Evolutionary conservation across 1,140 invertebrate species (phyloP).

Genomic region (Drepana arcuata): DNA sequence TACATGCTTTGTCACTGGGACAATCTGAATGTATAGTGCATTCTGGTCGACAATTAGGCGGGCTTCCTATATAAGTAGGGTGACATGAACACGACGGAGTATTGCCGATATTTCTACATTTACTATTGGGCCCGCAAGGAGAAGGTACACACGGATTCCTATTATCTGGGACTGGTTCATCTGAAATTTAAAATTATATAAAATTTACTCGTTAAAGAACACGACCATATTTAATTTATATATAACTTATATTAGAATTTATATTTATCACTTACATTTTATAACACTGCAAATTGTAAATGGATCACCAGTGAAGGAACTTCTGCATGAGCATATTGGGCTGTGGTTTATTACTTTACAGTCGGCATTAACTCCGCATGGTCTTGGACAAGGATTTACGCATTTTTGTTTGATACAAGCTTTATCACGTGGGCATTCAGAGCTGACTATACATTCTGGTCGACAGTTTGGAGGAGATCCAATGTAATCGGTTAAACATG

Average conservation of each 20-base stretch:
- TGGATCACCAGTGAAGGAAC: slow-evolving; percentile 77
- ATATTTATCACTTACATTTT: slow-evolving; percentile 64
- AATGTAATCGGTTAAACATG: slow-evolving; percentile 75
- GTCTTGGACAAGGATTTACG: slow-evolving; percentile 74
- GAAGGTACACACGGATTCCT: slow-evolving; percentile 77
- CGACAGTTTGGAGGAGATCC: slow-evolving; percentile 75
- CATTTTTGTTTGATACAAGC: slow-evolving; percentile 77
- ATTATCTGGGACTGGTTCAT: slow-evolving; percentile 29
- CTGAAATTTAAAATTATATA: slow-evolving; percentile 64
- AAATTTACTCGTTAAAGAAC: too few relatives aligned
- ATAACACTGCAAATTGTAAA: slow-evolving; percentile 74
- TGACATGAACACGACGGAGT: slow-evolving; percentile 78
- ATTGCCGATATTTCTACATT: slow-evolving; percentile 75
- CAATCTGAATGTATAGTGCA: slow-evolving; percentile 79
- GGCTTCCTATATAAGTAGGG: slow-evolving; percentile 76
- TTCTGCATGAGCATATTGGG: slow-evolving; percentile 77
- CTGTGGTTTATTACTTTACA: slow-evolving; percentile 80
- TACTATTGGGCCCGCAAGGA: slow-evolving; percentile 80
- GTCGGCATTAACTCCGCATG: slow-evolving; percentile 74
- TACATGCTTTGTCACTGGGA: slow-evolving; percentile 75
- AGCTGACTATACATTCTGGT: slow-evolving; percentile 76
- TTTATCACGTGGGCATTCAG: slow-evolving; percentile 75
- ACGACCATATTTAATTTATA: slow-evolving; percentile 52
- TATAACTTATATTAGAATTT: not conserved
- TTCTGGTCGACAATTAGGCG: slow-evolving; percentile 80